Conservation (phyloP, 2,888 invertebrate genomes). For the Drosophila neotestacea region DNA sequence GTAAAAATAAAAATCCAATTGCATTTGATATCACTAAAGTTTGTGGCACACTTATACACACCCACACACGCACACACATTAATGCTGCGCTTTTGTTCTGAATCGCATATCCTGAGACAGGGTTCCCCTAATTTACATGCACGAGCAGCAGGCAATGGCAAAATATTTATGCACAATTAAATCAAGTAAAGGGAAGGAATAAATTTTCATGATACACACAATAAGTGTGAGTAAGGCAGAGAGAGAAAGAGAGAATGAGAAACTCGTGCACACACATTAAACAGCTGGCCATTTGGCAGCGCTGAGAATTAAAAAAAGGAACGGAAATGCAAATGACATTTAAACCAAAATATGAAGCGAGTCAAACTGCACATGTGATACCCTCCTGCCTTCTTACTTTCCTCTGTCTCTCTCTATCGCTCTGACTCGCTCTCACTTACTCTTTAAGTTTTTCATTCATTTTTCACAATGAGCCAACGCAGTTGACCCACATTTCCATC, state of each 20-base stretch:
- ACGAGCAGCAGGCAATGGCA: constrained; percentile 59
- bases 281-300: constrained; percentile 60
- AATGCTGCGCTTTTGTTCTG: constrained; percentile 32
- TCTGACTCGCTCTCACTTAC: not conserved
- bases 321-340: constrained; percentile 73
- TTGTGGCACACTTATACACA: constrained; percentile 27
- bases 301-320: constrained; percentile 15
- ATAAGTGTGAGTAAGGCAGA: not conserved
- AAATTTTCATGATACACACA: constrained; percentile 50
- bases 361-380: constrained; percentile 53
- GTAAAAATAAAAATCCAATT: constrained; percentile 43
- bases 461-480: constrained; percentile 53
- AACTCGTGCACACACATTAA: constrained; percentile 29
- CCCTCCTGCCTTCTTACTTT: not conserved
- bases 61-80: not conserved
- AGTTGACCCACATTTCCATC: constrained; percentile 69
- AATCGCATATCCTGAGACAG: constrained; percentile 7
- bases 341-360: constrained; percentile 55
- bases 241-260: not conserved
- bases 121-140: constrained; percentile 73
- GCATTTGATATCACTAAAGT: constrained; percentile 47
- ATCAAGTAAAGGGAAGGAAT: constrained; percentile 77
- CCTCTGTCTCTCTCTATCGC: not conserved
- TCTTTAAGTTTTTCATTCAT: constrained; percentile 21
- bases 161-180: constrained; percentile 82